Conservation (phyloP, 2,888 invertebrate genomes). For the Nomada flava region DNA sequence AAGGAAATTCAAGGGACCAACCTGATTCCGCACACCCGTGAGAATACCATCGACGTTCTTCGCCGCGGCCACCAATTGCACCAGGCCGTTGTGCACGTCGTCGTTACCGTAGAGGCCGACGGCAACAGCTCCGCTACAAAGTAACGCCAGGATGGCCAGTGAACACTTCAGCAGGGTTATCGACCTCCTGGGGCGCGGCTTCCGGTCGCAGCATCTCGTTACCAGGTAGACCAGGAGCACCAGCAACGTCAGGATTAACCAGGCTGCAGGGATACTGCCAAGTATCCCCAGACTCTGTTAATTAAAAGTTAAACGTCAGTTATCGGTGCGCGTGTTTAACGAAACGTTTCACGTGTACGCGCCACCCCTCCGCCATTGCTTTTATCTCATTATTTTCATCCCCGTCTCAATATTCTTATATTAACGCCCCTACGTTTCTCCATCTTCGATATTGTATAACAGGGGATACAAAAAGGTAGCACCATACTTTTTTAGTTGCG, state of each 20-base stretch:
- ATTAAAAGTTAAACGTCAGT: slow-evolving; percentile 42
- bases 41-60: slow-evolving; percentile 93
- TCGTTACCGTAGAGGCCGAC: slow-evolving; percentile 97
- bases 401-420: background rate
- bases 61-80: slow-evolving; percentile 92
- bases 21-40: slow-evolving; percentile 92
- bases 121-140: slow-evolving; percentile 96
- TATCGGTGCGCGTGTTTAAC: slow-evolving; percentile 16
- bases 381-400: background rate
- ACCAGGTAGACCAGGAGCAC: slow-evolving; percentile 96
- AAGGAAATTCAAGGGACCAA: slow-evolving; percentile 74
- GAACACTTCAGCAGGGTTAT: slow-evolving; percentile 94
- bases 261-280: slow-evolving; percentile 96
- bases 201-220: slow-evolving; percentile 97
- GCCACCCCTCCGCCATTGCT: background rate
- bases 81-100: slow-evolving; percentile 93
- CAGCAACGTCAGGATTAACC: slow-evolving; percentile 95
- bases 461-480: too few species aligned
- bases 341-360: background rate
- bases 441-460: background rate
- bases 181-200: slow-evolving; percentile 94
- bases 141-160: slow-evolving; percentile 92
- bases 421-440: background rate
- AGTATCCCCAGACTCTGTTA: slow-evolving; percentile 95
- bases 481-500: too few species aligned